These are phyloP conservation scores for Eupithecia subumbrata DNA, from an alignment of 2,888 invertebrate species.

Conservation along the genomic window DNA sequence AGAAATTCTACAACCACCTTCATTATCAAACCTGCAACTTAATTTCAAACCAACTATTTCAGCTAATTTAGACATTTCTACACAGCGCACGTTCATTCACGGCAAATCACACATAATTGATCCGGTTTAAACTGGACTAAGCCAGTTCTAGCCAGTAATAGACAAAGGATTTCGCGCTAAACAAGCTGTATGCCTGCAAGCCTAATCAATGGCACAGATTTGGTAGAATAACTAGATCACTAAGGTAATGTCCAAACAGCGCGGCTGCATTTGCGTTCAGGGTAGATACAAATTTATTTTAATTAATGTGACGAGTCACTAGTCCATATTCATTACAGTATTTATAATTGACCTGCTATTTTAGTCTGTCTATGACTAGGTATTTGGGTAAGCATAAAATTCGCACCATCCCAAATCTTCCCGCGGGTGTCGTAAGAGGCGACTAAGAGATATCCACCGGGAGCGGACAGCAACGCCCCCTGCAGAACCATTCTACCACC, in stretches of 20 bases:
- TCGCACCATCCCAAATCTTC: no score
- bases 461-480: no score
- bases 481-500: no score
- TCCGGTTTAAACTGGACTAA: constrained; percentile 52
- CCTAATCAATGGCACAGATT: constrained; percentile 53
- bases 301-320: no score
- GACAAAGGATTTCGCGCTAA: constrained; percentile 69
- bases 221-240: constrained; percentile 5
- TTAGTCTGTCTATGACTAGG: no score
- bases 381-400: no score
- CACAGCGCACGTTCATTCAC: constrained; percentile 58
- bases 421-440: no score
- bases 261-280: no score
- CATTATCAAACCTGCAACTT: constrained; percentile 15
- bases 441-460: no score
- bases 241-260: neutral
- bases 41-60: constrained; percentile 38
- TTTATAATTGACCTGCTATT: no score
- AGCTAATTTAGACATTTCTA: constrained; percentile 41
- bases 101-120: constrained; percentile 68
- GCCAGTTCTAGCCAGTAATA: constrained; percentile 56
- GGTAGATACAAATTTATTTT: no score
- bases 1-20: constrained; percentile 1
- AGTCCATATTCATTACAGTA: no score
- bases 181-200: constrained; percentile 60